These are phyloP conservation scores for Amphiprion percula DNA, from an alignment of 2,113 vertebrate species.

Conservation along the genomic window DNA sequence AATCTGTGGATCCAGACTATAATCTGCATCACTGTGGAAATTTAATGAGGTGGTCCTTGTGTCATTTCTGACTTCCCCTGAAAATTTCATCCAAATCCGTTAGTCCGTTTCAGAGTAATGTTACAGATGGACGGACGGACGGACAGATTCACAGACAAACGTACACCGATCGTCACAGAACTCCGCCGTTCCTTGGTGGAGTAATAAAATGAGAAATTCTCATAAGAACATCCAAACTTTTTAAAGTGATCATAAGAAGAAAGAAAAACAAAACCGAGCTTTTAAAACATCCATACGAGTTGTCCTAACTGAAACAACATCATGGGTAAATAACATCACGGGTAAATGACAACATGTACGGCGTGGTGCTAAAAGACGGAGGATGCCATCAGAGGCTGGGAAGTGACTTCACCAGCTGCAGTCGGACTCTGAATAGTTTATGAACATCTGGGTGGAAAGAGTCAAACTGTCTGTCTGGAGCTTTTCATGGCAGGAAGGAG, in stretches of 20 bases:
- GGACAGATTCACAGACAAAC: too few species aligned
- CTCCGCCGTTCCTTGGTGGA: too few species aligned
- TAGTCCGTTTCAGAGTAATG: too few species aligned
- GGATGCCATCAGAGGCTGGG: constrained; percentile 35
- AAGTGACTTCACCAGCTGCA: constrained; percentile 41
- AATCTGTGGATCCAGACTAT: too few species aligned
- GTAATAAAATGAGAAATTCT: neutral
- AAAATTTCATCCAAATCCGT: too few species aligned
- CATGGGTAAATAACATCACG: constrained; percentile 48
- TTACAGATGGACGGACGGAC: too few species aligned
- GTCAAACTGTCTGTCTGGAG: constrained; percentile 29
- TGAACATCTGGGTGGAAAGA: constrained; percentile 39
- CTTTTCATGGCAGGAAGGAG: neutral
- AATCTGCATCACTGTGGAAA: too few species aligned
- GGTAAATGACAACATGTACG: constrained; percentile 44
- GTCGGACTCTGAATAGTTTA: constrained; percentile 55
- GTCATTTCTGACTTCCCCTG: too few species aligned
- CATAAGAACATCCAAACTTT: neutral
- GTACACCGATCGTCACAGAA: too few species aligned
- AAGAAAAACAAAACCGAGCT: neutral
- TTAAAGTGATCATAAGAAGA: neutral
- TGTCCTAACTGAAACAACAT: constrained; percentile 18
- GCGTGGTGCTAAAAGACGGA: constrained; percentile 41
- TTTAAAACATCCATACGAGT: constrained; percentile 1
- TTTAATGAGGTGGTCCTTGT: too few species aligned